Percentiles rank a stretch among this genome's conserved stretches.
phyloP scores from a whole-genome alignment of 2,797 vertebrate species.

The Amblyraja radiata region DNA sequence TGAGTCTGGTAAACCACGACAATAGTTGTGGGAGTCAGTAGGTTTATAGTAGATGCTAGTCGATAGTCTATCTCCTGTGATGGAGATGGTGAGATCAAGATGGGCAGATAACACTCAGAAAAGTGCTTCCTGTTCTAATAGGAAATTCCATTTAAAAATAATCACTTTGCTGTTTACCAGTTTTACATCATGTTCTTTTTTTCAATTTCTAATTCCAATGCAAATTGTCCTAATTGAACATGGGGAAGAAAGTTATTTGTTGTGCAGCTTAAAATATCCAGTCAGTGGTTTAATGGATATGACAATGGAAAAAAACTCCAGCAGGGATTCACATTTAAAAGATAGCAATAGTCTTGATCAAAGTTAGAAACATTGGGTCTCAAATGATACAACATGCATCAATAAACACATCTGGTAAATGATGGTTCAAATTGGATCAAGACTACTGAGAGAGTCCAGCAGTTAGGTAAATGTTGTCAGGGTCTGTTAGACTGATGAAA shows the following conservation, averaged over 20 bases:
- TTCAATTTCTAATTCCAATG: not conserved
- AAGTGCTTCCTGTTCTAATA: not conserved
- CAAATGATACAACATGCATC: constrained; percentile 40
- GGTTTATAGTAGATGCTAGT: no score
- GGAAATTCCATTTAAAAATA: not conserved
- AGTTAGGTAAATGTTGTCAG: constrained; percentile 47
- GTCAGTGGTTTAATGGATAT: not conserved
- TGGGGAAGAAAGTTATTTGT: not conserved
- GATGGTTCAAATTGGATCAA: constrained; percentile 42
- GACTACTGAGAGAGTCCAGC: constrained; percentile 42
- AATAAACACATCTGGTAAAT: constrained; percentile 45
- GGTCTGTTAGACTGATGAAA: constrained; percentile 44
- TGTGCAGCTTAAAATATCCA: not conserved
- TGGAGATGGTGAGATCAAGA: no score
- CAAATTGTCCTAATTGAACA: not conserved
- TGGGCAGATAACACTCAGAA: no score
- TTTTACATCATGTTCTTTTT: not conserved
- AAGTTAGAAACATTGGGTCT: not conserved
- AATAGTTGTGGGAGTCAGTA: no score
- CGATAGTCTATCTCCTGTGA: no score
- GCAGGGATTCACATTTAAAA: not conserved
- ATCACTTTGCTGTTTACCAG: not conserved
- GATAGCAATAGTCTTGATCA: not conserved
- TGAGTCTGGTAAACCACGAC: no score
- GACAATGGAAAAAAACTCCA: not conserved